Percentiles rank a stretch among this genome's conserved stretches.
Conservation (phyloP, 2,797 vertebrate species). For the Falco novaeseelandiae region DNA sequence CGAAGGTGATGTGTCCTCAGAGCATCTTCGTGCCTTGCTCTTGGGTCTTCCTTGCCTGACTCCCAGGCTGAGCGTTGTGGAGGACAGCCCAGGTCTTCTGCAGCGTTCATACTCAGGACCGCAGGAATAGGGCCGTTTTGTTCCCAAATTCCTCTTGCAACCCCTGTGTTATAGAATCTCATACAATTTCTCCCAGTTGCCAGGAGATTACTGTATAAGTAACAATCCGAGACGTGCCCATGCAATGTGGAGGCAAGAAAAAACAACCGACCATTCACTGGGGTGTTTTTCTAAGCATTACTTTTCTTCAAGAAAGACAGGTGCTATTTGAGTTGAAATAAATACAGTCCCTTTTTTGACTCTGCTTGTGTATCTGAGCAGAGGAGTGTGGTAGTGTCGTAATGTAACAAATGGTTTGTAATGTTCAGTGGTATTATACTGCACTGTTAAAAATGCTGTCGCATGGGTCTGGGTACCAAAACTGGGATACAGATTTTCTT, state of each 20-base stretch:
- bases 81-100: not conserved
- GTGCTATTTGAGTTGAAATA: not conserved
- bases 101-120: not conserved
- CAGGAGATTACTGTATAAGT: not conserved
- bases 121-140: not conserved
- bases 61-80: not conserved
- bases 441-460: not conserved
- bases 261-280: not conserved
- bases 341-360: not conserved
- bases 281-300: not conserved
- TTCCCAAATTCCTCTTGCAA: not conserved
- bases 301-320: not conserved
- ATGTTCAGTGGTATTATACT: not conserved
- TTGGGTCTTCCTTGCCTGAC: not conserved
- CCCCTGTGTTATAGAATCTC: not conserved
- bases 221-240: not conserved
- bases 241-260: not conserved
- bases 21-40: not conserved
- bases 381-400: not conserved
- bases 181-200: not conserved
- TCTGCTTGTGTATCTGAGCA: not conserved
- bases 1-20: rapidly evolving
- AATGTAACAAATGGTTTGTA: not conserved
- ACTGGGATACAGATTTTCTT: not conserved
- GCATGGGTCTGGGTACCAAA: not conserved